Evolutionary conservation across 2,113 vertebrate genomes (phyloP).

Genomic region (Chaetodon trifascialis): DNA sequence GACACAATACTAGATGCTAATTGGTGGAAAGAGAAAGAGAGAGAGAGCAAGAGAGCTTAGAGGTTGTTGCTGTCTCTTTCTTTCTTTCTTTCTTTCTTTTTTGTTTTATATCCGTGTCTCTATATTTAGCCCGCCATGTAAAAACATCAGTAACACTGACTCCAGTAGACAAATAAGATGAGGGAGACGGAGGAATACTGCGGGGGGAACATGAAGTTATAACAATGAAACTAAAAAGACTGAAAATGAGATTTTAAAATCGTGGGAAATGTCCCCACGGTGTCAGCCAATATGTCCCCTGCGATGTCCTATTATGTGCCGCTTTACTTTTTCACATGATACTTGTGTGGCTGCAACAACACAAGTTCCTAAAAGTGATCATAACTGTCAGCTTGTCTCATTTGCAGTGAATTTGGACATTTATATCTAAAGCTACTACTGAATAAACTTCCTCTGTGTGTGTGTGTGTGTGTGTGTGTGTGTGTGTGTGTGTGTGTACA

Average conservation of each 20-base stretch:
- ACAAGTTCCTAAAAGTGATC: background rate
- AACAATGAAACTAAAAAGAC: background rate
- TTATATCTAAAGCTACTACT: background rate
- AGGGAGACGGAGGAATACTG: background rate
- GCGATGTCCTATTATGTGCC: background rate
- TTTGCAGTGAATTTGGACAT: background rate
- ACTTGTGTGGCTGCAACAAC: background rate
- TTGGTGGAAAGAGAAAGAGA: conserved; percentile 63
- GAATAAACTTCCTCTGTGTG: background rate
- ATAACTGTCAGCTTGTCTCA: background rate
- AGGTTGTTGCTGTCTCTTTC: conserved; percentile 9
- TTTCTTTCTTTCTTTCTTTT: conserved; percentile 3
- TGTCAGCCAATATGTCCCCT: too few species aligned
- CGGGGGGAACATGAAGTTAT: background rate
- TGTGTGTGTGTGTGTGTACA: background rate
- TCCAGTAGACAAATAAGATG: background rate
- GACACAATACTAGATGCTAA: conserved; percentile 60
- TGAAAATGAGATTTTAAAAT: background rate
- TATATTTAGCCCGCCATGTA: conserved; percentile 55
- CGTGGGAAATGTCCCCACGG: too few species aligned
- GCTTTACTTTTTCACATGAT: background rate
- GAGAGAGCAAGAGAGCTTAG: background rate
- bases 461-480: background rate
- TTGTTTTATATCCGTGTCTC: conserved; percentile 10
- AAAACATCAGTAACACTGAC: conserved; percentile 2